Base-by-base conservation (phyloP, 1,140 invertebrate genomes). In the Drosophila nebulosa region DNA sequence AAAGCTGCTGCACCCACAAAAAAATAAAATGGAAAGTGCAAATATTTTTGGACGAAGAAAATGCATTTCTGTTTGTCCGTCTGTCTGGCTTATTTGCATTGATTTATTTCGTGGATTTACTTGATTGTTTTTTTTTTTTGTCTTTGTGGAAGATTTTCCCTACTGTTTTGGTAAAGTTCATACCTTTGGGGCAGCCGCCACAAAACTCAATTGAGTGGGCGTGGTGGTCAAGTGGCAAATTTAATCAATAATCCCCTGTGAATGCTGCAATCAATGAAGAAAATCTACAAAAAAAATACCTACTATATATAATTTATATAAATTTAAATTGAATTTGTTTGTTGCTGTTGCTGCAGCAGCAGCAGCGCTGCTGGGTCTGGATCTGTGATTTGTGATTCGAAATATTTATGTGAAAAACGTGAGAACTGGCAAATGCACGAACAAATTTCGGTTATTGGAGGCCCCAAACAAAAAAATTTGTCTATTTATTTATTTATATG, bases 331-430 rank as follows among this genome's bases (percentile, higher is more conserved):
- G 79, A 60, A 53, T 65, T 55, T 73, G 39, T 59, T 58, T 3
- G 3, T 22, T 27, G 59, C 24, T 67, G 30, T 24, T 4, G 58
- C 22, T 67, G 39, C n/a, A n/a, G n/a, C n/a, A n/a, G n/a, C n/a
- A n/a, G n/a, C n/a, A n/a, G n/a, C n/a, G n/a, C n/a, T n/a, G n/a
- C n/a, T n/a, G n/a, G n/a, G n/a, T n/a, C 18, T 4, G 58, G 22
- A 30, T 27, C 27, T 53, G 21, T 22, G 39, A n/a, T 18, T 59
- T 18, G 30, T 24, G 52, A 36, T 55, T 56, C 16, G 51, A 64
- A 55, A 79, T 76, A 68, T 80, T 80, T 85, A 81, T 85, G 81
- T 76, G 78, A 78, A 88, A 85, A 85, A 88, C 81, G 81, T 85
- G 81, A 85, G 80, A 51, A 39, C 51, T 36, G 67, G 35, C 64